Percentiles rank a stretch among this genome's conserved stretches.
Conservation (phyloP, 2,113 vertebrate genomes). For the Menura novaehollandiae region DNA sequence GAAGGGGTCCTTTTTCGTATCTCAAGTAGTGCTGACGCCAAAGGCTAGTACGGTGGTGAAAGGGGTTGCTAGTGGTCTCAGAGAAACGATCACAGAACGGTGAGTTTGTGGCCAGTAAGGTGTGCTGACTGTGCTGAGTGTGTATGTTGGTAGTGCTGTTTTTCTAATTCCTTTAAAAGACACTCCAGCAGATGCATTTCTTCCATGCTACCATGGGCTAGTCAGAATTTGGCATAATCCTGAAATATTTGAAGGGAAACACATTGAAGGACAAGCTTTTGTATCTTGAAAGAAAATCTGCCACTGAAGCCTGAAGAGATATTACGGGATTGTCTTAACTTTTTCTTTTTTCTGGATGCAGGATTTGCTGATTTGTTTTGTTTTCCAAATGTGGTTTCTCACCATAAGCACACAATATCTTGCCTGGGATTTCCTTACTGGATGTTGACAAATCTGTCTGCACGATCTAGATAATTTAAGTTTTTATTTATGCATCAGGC, state of each 20-base stretch:
- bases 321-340: background rate
- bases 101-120: conserved; percentile 40
- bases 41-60: conserved; percentile 98
- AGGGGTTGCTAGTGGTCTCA: conserved; percentile 92
- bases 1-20: conserved; percentile 96
- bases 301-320: background rate
- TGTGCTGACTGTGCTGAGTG: background rate
- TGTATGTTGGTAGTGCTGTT: background rate
- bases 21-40: conserved; percentile 95
- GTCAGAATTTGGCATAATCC: background rate
- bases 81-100: conserved; percentile 98
- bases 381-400: background rate
- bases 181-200: background rate
- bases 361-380: background rate
- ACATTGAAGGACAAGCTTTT: background rate
- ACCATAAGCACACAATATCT: background rate
- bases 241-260: background rate
- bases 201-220: background rate
- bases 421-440: background rate
- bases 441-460: background rate
- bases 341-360: background rate
- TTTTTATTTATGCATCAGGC: background rate
- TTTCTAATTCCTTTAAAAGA: background rate
- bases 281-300: background rate
- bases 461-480: background rate